Conservation (phyloP, 2,797 vertebrate genomes). For the Falco berigora region DNA sequence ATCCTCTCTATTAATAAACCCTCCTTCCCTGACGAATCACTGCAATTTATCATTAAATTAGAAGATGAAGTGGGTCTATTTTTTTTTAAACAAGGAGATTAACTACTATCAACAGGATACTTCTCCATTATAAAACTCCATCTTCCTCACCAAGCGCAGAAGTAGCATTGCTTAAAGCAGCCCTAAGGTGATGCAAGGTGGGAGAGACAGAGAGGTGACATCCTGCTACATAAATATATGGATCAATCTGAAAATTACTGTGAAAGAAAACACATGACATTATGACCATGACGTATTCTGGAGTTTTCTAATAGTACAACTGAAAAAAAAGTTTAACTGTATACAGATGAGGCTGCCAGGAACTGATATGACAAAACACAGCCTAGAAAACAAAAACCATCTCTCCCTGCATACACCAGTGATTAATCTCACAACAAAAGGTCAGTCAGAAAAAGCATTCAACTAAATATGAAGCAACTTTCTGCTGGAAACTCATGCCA, state of each 20-base stretch:
- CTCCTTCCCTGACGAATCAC: slow-evolving; percentile 33
- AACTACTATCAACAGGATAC: slow-evolving; percentile 30
- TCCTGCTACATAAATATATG: background rate
- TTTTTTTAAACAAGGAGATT: slow-evolving; percentile 44
- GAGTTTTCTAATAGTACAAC: background rate
- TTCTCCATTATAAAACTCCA: slow-evolving; percentile 43
- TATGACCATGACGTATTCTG: background rate
- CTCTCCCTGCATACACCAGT: background rate
- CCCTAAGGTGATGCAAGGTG: background rate
- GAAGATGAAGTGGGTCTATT: background rate
- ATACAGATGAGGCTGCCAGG: background rate
- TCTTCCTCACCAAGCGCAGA: background rate
- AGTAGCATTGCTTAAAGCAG: background rate
- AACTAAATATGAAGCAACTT: background rate
- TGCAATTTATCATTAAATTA: slow-evolving; percentile 60
- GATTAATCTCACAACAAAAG: background rate
- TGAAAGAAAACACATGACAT: background rate
- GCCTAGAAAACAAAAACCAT: background rate
- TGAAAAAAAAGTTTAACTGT: background rate
- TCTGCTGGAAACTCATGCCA: background rate
- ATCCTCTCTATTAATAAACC: slow-evolving; percentile 16
- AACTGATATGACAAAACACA: background rate
- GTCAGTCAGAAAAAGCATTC: background rate
- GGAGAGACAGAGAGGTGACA: background rate
- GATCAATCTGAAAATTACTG: background rate